These are phyloP conservation scores for Eudasyphora cyanicolor DNA, from an alignment of 2,888 invertebrate species.

Conservation along the genomic window DNA sequence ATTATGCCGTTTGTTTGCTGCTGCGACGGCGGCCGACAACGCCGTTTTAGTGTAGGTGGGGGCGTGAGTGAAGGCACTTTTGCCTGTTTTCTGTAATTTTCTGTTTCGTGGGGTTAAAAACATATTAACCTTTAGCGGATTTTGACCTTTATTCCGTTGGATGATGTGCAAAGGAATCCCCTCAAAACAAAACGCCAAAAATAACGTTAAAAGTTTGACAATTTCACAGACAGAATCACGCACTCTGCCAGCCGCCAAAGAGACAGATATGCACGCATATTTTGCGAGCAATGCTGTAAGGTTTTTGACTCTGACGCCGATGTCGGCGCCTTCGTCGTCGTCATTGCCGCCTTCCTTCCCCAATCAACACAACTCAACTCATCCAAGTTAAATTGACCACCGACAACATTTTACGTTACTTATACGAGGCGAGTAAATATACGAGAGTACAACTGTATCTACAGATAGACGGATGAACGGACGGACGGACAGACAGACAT, in stretches of 20 bases:
- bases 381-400: constrained; percentile 23
- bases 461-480: not conserved
- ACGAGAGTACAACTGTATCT: no score
- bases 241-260: not conserved
- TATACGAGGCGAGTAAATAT: constrained; percentile 6
- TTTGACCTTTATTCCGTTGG: constrained; percentile 60
- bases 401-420: constrained; percentile 25
- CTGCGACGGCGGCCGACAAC: not conserved
- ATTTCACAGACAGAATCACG: not conserved
- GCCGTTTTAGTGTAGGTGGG: not conserved
- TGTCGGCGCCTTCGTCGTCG: not conserved
- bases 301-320: constrained; percentile 43
- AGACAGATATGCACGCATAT: no score
- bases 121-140: constrained; percentile 49
- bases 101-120: constrained; percentile 51
- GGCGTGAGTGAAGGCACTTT: not conserved
- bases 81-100: no score
- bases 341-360: not conserved
- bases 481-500: not conserved
- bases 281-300: not conserved
- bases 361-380: no score
- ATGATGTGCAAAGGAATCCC: not conserved
- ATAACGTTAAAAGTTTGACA: no score
- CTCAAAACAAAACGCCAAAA: no score
- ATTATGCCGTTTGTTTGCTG: not conserved